Percentiles rank a stretch among this genome's conserved stretches.
These are phyloP conservation scores for Phalacrocorax aristotelis DNA, from an alignment of 2,113 vertebrate genomes.

Conservation along the genomic window DNA sequence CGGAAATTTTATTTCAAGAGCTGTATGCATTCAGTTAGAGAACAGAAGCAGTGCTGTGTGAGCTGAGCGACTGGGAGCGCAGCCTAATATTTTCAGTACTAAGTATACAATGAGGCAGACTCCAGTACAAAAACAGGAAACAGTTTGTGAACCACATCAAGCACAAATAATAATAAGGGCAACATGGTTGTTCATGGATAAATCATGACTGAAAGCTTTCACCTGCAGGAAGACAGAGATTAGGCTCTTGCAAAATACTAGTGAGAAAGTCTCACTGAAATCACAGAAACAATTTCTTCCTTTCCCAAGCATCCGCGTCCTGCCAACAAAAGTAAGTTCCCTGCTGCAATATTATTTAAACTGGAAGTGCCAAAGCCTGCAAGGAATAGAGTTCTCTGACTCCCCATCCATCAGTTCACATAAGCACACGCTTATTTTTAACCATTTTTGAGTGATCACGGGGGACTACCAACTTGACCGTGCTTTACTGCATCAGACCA, in stretches of 20 bases:
- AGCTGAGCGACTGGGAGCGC: accelerated
- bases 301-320: not conserved
- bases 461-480: not conserved
- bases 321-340: not conserved
- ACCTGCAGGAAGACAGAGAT: not conserved
- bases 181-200: not conserved
- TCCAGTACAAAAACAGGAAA: not conserved
- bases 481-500: not conserved
- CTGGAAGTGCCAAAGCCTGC: not conserved
- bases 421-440: not conserved
- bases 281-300: not conserved
- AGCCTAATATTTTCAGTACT: not conserved
- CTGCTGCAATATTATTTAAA: not conserved
- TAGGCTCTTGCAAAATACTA: not conserved
- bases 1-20: not conserved
- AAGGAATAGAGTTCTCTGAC: not conserved
- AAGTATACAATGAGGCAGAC: not conserved
- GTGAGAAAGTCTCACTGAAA: not conserved
- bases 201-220: not conserved
- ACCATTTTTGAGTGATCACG: not conserved
- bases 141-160: not conserved
- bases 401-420: not conserved
- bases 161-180: not conserved
- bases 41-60: not conserved
- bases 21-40: not conserved